These are phyloP conservation scores for Mimachlamys varia DNA, from an alignment of 2,888 invertebrate species.

Conservation along the genomic window DNA sequence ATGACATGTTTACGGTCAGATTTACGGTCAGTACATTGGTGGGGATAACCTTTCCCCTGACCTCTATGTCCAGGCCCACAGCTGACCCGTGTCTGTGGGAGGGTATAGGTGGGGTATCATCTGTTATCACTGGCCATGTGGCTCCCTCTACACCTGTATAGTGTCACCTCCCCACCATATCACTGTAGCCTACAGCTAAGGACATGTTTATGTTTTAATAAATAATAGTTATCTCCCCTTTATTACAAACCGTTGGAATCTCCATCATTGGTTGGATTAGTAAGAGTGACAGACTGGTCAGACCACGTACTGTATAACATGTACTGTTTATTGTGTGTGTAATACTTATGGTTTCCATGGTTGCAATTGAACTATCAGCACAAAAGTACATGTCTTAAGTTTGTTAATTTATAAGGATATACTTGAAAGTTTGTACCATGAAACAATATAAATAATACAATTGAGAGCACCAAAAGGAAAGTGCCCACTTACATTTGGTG, in stretches of 20 bases:
- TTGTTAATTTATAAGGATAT: no score
- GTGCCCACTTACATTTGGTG: no score
- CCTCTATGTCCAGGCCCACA: not conserved
- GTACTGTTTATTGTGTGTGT: no score
- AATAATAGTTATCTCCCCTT: conserved; percentile 21
- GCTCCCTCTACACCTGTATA: not conserved
- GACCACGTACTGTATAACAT: no score
- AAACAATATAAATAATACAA: no score
- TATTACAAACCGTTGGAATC: not conserved
- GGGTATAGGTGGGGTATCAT: not conserved
- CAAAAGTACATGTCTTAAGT: no score
- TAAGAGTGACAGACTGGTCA: not conserved
- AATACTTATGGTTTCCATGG: no score
- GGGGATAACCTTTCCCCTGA: not conserved
- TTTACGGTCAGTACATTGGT: conserved; percentile 15
- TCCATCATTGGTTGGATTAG: not conserved
- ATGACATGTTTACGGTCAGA: conserved; percentile 3
- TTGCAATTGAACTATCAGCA: no score
- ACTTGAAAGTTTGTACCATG: no score
- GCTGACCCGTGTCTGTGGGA: not conserved
- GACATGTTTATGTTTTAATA: conserved; percentile 10
- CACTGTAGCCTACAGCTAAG: not conserved
- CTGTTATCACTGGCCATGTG: not conserved
- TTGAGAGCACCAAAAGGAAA: no score
- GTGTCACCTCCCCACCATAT: not conserved